These are phyloP conservation scores for Porites cylindrica DNA, from an alignment of 92 coral and sea anemone species.

Conservation along the genomic window DNA sequence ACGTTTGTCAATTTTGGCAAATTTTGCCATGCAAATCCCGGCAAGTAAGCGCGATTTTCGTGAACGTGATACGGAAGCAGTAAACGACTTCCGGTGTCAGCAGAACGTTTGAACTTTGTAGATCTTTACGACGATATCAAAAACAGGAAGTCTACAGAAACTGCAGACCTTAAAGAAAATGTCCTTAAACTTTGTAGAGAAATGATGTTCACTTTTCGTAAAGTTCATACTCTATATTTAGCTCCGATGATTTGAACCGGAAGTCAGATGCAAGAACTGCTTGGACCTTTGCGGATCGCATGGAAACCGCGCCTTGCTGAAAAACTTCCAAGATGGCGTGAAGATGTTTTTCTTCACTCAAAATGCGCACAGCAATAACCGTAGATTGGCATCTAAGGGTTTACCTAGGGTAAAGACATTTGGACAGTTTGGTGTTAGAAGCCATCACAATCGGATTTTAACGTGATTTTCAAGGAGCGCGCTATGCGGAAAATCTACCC, in stretches of 20 bases:
- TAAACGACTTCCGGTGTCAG: neutral
- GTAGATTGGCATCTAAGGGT: slow-evolving; percentile 11
- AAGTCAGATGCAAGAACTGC: neutral
- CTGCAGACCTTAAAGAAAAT: neutral
- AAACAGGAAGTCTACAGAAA: neutral
- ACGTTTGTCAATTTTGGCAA: neutral
- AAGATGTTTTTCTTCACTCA: neutral
- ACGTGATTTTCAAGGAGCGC: slow-evolving; percentile 20
- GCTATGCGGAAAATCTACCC: slow-evolving; percentile 41
- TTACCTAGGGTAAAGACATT: neutral
- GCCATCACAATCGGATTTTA: neutral
- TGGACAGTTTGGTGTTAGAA: neutral
- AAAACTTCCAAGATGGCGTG: slow-evolving; percentile 40
- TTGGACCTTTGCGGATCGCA: slow-evolving; percentile 13
- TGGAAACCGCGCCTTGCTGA: slow-evolving; percentile 53
- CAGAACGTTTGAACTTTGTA: neutral
- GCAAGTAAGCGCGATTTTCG: neutral
- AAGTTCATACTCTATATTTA: slow-evolving; percentile 49
- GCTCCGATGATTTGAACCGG: slow-evolving; percentile 43
- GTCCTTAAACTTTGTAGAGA: slow-evolving; percentile 9
- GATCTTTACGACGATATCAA: neutral
- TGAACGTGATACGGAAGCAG: neutral
- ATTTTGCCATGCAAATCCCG: neutral
- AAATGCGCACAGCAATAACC: neutral
- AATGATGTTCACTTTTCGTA: slow-evolving; percentile 28